Percentiles rank a stretch among this genome's conserved stretches.
phyloP scores from a whole-genome alignment of 2,113 vertebrate species.

The Psilopsiagon aurifrons region DNA sequence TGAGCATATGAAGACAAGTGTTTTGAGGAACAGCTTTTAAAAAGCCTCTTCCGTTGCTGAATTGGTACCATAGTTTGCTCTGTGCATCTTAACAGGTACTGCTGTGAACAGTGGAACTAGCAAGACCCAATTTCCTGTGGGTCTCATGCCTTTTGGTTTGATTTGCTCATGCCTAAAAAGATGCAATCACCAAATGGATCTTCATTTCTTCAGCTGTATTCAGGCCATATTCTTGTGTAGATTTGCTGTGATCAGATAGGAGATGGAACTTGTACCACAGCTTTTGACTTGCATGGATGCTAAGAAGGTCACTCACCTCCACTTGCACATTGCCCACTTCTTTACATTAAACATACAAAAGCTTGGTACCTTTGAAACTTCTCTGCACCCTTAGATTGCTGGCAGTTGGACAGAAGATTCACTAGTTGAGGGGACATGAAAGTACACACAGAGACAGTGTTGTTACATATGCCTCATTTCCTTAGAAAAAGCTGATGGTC shows the following conservation, averaged over 20 bases:
- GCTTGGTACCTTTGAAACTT: neutral
- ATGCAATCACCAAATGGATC: neutral
- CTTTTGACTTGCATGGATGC: neutral
- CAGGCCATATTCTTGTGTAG: neutral
- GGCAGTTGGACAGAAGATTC: neutral
- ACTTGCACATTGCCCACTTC: neutral
- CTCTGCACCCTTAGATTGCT: neutral
- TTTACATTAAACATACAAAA: neutral
- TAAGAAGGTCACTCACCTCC: neutral
- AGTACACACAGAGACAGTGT: neutral
- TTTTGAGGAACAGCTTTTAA: neutral
- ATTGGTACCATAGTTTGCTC: neutral
- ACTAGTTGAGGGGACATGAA: neutral
- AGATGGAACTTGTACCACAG: neutral
- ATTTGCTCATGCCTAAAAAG: neutral
- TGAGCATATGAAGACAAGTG: neutral
- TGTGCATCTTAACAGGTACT: neutral
- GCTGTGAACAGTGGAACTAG: neutral
- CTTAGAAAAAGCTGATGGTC: conserved; percentile 23
- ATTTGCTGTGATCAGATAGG: neutral
- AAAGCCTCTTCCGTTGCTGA: neutral
- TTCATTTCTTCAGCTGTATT: neutral
- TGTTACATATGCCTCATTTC: conserved; percentile 3
- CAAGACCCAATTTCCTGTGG: neutral
- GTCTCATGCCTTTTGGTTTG: accelerated